Evolutionary conservation across 2,888 invertebrate species (phyloP).

Genomic region (Parnassius glacialis): DNA sequence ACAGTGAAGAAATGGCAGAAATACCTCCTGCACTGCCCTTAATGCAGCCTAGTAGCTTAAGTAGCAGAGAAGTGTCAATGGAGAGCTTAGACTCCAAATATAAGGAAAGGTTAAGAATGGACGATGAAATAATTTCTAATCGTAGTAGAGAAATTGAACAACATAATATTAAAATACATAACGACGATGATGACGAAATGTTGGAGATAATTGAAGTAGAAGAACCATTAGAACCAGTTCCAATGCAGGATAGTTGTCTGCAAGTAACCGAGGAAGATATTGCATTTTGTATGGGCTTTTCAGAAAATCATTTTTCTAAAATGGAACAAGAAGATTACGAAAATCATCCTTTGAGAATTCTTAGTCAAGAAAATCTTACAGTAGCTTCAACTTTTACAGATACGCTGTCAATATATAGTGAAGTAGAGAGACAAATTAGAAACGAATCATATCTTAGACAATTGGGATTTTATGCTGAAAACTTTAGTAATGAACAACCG

Average conservation of each 20-base stretch:
- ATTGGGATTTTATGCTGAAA: conserved; percentile 79
- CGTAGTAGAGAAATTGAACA: conserved; percentile 78
- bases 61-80: conserved; percentile 90
- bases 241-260: conserved; percentile 91
- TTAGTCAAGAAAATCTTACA: conserved; percentile 95
- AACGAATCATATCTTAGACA: conserved; percentile 81
- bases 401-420: conserved; percentile 83
- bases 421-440: conserved; percentile 84
- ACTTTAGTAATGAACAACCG: conserved; percentile 61
- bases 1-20: conserved; percentile 89
- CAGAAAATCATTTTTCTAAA: conserved; percentile 86
- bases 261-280: conserved; percentile 97
- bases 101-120: conserved; percentile 85
- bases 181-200: conserved; percentile 84
- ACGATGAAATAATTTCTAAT: conserved; percentile 78
- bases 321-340: conserved; percentile 85
- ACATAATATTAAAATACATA: conserved; percentile 70
- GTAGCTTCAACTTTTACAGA: conserved; percentile 94
- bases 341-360: conserved; percentile 92
- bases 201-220: conserved; percentile 90
- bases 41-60: conserved; percentile 86
- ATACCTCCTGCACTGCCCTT: conserved; percentile 90
- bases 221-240: conserved; percentile 90
- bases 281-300: conserved; percentile 89
- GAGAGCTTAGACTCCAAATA: conserved; percentile 89